Percentiles rank a stretch among this genome's conserved stretches.
These are phyloP conservation scores for Eutrigla gurnardus DNA, from an alignment of 2,797 vertebrate genomes.

Conservation along the genomic window DNA sequence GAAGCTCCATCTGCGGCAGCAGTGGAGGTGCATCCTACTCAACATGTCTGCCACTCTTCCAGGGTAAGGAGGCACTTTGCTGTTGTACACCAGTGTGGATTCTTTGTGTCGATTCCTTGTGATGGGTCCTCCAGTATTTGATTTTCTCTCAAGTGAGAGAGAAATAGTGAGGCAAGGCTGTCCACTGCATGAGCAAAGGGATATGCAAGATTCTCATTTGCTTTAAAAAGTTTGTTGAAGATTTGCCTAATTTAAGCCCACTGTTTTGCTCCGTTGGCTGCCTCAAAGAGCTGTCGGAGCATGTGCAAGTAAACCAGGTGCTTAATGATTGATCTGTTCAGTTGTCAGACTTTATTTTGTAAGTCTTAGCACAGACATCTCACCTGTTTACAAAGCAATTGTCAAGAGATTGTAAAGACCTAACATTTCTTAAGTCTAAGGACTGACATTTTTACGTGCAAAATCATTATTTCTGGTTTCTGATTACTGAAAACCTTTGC, in stretches of 20 bases:
- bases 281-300: constrained; percentile 22
- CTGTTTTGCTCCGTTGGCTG: constrained; percentile 10
- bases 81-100: not conserved
- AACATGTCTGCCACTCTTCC: constrained; percentile 93
- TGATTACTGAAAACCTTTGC: not conserved
- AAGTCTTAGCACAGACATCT: not conserved
- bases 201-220: constrained; percentile 11
- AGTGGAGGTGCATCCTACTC: constrained; percentile 93
- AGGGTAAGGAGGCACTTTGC: constrained; percentile 80
- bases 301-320: constrained; percentile 27
- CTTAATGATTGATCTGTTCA: constrained; percentile 34
- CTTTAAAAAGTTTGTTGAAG: constrained; percentile 3
- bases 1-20: constrained; percentile 90
- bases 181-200: not conserved
- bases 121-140: not conserved
- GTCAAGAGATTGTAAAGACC: not conserved
- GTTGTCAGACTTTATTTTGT: constrained; percentile 11
- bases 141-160: not conserved
- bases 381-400: constrained; percentile 12
- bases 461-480: not conserved
- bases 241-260: constrained; percentile 3
- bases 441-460: not conserved
- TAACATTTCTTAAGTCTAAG: not conserved
- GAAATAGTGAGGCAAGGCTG: not conserved
- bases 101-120: not conserved